Evolutionary conservation across 2,888 invertebrate genomes (phyloP), one percentile per base, ranked within the genome.

Genomic region (Microctonus hyperodae): DNA sequence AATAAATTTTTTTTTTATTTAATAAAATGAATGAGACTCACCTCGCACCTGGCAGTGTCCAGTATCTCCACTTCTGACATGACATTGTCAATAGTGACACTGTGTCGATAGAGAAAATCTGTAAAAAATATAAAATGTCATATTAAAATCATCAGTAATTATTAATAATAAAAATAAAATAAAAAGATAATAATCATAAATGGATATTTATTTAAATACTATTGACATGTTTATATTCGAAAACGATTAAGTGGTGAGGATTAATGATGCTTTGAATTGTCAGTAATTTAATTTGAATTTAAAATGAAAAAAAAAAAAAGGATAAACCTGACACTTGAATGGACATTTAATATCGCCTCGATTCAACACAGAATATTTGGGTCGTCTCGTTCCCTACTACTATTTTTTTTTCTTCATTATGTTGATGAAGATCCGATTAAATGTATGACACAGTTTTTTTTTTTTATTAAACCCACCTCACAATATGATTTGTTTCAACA

Each of bases 21-120:
- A 13, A 28, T 56, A 20, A 31, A 40, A 44, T 56, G 31, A 25
- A 33, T 33, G 63, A 33, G 59, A 88, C 91, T 90, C 87, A 92
- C 92, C 87, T 90, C 90, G 86, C 91, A 92, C 86, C 90, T 91
- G 76, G 92, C 92, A 75, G 91, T 92, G 85, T 92, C 92, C 85
- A 91, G 86, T 84, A 91, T 92, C 87, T 92, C 92, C 77, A 92
- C 90, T 85, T 92, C 92, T 70, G 91, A 91, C 74, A 90, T 89
- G 73, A 90, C 91, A 79, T 90, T 91, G 83, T 92, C 92, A 84
- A 92, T 91, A 73, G 90, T 91, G 76, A 92, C 90, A 84, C 90
- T 89, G 83, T 92, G 92, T 79, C 91, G 89, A 85, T 92, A 92
- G 74, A 92, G 88, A 83, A 91, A 92, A 88, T 92, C 92, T 92